These are phyloP conservation scores for Lethenteron camtschaticum DNA, from an alignment of 2,113 vertebrate genomes.

Conservation along the genomic window DNA sequence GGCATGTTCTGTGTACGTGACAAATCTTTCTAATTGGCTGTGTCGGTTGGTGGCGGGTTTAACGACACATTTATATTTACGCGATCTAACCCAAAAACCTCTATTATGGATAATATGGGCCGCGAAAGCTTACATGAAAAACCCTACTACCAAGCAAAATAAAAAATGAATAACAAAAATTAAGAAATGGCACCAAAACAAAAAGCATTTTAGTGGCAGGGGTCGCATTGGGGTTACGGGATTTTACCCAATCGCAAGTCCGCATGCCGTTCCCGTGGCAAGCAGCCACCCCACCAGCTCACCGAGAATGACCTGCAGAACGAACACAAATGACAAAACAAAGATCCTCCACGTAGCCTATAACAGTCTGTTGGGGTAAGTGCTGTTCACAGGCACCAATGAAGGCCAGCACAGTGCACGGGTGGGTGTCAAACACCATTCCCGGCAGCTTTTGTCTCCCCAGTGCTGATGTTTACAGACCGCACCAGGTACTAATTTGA, in stretches of 20 bases:
- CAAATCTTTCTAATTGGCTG: too few species aligned
- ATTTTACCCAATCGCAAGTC: slow-evolving; percentile 58
- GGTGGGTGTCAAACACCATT: too few species aligned
- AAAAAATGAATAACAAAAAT: background rate
- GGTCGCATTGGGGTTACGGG: too few species aligned
- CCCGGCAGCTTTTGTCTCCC: slow-evolving; percentile 25
- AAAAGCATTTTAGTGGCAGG: too few species aligned
- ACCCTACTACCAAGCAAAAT: background rate
- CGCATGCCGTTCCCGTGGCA: slow-evolving; percentile 40
- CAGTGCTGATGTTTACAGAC: background rate
- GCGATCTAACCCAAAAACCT: too few species aligned
- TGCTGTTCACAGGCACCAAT: background rate
- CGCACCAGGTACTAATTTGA: too few species aligned
- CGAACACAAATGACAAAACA: background rate
- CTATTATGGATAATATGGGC: too few species aligned
- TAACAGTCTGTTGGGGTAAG: background rate
- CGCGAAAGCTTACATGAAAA: background rate
- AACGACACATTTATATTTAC: too few species aligned
- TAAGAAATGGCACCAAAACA: too few species aligned
- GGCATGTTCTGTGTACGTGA: too few species aligned
- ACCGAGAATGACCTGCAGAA: slow-evolving; percentile 31
- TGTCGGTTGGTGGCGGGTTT: too few species aligned
- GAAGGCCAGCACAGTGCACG: background rate
- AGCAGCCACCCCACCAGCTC: slow-evolving; percentile 50
- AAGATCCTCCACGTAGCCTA: background rate